These are phyloP conservation scores for Eristalis intricaria DNA, from an alignment of 2,888 invertebrate species.

Conservation along the genomic window DNA sequence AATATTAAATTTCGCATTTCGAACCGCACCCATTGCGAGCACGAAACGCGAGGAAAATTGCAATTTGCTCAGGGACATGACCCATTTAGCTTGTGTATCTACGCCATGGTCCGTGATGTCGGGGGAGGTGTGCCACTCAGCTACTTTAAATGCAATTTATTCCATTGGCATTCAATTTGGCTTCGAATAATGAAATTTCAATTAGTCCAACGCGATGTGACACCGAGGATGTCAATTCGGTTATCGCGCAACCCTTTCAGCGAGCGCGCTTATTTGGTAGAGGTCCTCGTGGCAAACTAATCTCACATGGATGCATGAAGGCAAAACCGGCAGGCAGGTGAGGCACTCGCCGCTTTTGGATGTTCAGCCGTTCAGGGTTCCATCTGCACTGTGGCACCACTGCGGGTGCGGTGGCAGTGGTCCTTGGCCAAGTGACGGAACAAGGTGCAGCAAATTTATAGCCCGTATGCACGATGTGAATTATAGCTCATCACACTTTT, in stretches of 20 bases:
- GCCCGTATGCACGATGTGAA: constrained; percentile 35
- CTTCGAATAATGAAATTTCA: constrained; percentile 50
- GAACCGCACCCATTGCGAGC: constrained; percentile 64
- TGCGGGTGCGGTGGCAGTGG: constrained; percentile 15
- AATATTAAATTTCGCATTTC: constrained; percentile 32
- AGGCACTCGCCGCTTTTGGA: neutral
- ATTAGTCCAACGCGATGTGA: constrained; percentile 46
- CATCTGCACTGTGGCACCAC: constrained; percentile 10
- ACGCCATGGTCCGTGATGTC: neutral
- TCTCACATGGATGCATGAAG: neutral
- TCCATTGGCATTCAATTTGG: constrained; percentile 49
- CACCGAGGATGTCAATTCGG: constrained; percentile 58
- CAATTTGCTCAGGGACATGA: constrained; percentile 66
- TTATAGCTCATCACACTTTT: constrained; percentile 59
- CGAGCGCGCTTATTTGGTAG: no score
- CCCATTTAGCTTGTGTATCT: constrained; percentile 40
- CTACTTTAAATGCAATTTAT: constrained; percentile 65
- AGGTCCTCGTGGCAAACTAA: constrained; percentile 13
- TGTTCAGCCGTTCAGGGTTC: neutral
- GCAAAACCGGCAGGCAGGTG: neutral
- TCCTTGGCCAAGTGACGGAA: constrained; percentile 37
- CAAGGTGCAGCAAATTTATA: constrained; percentile 56
- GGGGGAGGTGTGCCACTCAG: constrained; percentile 6
- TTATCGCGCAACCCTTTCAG: neutral
- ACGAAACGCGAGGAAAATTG: constrained; percentile 44